These are phyloP conservation scores for Catharus fuscescens DNA, from an alignment of 2,113 vertebrate genomes.

Conservation along the genomic window DNA sequence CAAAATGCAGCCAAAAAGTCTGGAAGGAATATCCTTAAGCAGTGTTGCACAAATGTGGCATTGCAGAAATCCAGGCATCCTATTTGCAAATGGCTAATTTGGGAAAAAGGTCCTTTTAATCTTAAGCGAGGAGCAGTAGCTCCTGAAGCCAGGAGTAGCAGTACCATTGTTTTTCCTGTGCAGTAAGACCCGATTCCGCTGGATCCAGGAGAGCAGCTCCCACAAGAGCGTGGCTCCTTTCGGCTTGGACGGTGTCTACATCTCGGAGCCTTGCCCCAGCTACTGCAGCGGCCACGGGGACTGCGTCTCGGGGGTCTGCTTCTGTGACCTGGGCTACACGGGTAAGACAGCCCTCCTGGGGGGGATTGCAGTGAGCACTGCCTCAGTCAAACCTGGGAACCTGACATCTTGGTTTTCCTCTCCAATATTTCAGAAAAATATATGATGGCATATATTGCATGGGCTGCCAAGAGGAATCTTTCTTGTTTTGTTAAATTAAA, in stretches of 20 bases:
- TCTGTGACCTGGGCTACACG: constrained; percentile 95
- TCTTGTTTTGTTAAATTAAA: not conserved
- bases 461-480: not conserved
- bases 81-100: not conserved
- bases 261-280: constrained; percentile 93
- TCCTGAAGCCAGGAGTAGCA: not conserved
- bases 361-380: not conserved
- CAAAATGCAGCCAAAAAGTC: not conserved
- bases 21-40: not conserved
- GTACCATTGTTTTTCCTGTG: not conserved
- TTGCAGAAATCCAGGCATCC: not conserved
- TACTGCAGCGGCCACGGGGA: constrained; percentile 95
- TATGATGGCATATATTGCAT: not conserved
- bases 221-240: constrained; percentile 89
- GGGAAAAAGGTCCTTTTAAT: not conserved
- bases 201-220: constrained; percentile 95
- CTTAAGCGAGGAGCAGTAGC: not conserved
- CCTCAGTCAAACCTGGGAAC: not conserved
- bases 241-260: constrained; percentile 92
- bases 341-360: constrained; percentile 69
- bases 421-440: not conserved
- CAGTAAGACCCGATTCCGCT: constrained; percentile 97
- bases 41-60: not conserved
- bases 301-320: constrained; percentile 95
- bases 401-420: not conserved